These are phyloP conservation scores for Spicauda simplicius DNA, from an alignment of 2,888 invertebrate genomes.

Conservation along the genomic window DNA sequence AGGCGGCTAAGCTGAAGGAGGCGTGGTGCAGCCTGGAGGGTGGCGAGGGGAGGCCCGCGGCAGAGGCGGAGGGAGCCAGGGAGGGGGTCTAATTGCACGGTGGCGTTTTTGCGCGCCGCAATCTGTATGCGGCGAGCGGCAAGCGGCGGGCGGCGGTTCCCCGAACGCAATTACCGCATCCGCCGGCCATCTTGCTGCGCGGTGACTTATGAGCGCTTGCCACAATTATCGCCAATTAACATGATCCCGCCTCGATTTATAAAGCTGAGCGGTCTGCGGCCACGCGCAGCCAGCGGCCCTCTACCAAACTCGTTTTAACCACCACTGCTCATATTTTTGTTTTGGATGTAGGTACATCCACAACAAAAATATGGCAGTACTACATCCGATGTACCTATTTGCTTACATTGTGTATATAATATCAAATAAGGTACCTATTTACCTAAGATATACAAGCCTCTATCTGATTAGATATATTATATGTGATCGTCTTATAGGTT, in stretches of 20 bases:
- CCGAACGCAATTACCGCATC: slow-evolving; percentile 80
- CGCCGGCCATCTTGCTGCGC: slow-evolving; percentile 73
- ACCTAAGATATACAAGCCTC: not conserved
- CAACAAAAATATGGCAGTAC: no score
- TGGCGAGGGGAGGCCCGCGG: slow-evolving; percentile 21
- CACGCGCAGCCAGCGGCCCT: not conserved
- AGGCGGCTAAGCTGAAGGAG: slow-evolving; percentile 20
- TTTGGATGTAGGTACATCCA: no score
- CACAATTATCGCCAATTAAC: slow-evolving; percentile 69
- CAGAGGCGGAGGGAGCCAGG: slow-evolving; percentile 18
- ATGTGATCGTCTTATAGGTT: no score
- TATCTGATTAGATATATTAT: not conserved
- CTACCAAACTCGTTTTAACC: not conserved
- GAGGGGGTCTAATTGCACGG: slow-evolving; percentile 41
- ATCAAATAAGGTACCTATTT: no score
- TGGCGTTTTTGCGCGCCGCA: slow-evolving; percentile 48
- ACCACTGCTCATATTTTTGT: not conserved
- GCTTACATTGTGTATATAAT: no score
- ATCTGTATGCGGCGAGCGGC: slow-evolving; percentile 61
- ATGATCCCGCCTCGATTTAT: slow-evolving; percentile 47
- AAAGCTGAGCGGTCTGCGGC: not conserved
- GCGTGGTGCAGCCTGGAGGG: slow-evolving; percentile 23
- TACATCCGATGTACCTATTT: no score
- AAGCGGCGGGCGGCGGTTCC: slow-evolving; percentile 60
- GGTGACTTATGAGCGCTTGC: slow-evolving; percentile 55